Conservation (phyloP, 30 jellyfish, hydroid and myxozoan species). For the Hydractinia symbiolongicarpus region DNA sequence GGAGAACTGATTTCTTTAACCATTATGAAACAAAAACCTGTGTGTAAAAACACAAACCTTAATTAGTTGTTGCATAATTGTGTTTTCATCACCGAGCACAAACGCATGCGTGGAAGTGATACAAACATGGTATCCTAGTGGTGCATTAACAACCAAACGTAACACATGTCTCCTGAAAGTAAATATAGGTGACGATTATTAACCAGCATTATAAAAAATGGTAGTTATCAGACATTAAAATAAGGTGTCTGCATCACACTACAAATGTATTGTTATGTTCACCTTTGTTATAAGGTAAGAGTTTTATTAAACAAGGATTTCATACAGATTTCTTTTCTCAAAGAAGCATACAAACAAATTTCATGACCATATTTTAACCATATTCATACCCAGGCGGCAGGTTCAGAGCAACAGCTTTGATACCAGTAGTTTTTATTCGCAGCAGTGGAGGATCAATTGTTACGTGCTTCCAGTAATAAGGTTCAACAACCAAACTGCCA, state of each 20-base stretch:
- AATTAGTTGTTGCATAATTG: constrained; percentile 58
- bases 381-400: constrained; percentile 81
- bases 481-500: constrained; percentile 62
- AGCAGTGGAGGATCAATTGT: constrained; percentile 58
- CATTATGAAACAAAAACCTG: neutral
- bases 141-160: constrained; percentile 77
- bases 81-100: constrained; percentile 74
- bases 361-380: neutral
- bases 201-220: too few relatives aligned
- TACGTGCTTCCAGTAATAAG: constrained; percentile 75
- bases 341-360: neutral
- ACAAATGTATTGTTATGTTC: too few relatives aligned
- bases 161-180: constrained; percentile 68
- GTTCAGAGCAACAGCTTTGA: constrained; percentile 68
- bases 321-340: neutral
- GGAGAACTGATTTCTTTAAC: too few relatives aligned
- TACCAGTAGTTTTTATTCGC: constrained; percentile 77
- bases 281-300: too few relatives aligned
- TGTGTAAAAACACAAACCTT: constrained; percentile 31
- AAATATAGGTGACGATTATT: neutral
- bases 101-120: constrained; percentile 71
- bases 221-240: too few relatives aligned
- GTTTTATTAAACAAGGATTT: too few relatives aligned
- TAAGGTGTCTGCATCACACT: too few relatives aligned
- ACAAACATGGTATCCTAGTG: constrained; percentile 80